Percentiles rank a stretch among this genome's conserved stretches.
Evolutionary conservation across 2,888 invertebrate species (phyloP).

Genomic region (Phalera bucephala): DNA sequence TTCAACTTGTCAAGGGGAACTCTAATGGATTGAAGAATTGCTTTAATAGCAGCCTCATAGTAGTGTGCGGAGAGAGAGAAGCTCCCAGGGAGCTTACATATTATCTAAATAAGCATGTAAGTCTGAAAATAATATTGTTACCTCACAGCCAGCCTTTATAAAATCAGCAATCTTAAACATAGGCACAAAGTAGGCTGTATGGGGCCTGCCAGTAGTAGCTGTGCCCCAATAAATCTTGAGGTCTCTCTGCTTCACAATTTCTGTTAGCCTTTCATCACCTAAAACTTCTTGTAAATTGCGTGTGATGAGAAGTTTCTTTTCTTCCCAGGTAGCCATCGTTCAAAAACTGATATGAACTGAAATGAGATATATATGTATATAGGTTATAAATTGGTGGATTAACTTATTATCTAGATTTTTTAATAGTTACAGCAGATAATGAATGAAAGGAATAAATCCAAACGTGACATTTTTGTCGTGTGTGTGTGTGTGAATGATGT

Average conservation of each 20-base stretch:
- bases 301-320: conserved; percentile 89
- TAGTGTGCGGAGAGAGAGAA: conserved; percentile 95
- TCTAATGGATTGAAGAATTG: conserved; percentile 95
- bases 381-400: conserved; percentile 84
- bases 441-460: no score
- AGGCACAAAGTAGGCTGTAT: conserved; percentile 99
- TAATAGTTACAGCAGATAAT: no score
- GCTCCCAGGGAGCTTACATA: conserved; percentile 99
- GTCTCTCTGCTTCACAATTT: conserved; percentile 92
- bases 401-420: no score
- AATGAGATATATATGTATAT: conserved; percentile 78
- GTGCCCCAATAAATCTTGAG: conserved; percentile 99
- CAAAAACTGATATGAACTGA: conserved; percentile 6
- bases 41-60: conserved; percentile 96
- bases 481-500: no score
- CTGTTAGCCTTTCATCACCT: conserved; percentile 93
- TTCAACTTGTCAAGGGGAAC: conserved; percentile 97
- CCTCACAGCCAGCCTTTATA: conserved; percentile 96
- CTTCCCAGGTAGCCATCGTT: conserved; percentile 74
- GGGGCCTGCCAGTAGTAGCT: conserved; percentile 99
- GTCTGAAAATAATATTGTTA: conserved; percentile 98
- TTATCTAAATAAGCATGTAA: conserved; percentile 99
- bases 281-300: conserved; percentile 95
- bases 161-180: conserved; percentile 99
- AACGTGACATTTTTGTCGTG: no score